Conservation (phyloP, 2,113 vertebrate genomes). For the Delphinapterus leucas region DNA sequence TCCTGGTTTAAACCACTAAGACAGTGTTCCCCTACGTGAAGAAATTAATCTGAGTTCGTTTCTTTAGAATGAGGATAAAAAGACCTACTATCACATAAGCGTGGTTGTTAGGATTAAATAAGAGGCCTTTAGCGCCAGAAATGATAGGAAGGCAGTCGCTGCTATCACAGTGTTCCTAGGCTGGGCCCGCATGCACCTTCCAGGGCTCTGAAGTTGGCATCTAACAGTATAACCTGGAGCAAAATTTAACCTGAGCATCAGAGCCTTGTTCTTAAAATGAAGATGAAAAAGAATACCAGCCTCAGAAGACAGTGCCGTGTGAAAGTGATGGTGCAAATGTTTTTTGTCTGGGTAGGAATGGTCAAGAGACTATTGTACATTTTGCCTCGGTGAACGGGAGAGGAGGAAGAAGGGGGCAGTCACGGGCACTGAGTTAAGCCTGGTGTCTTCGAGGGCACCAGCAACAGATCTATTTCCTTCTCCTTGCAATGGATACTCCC, state of each 20-base stretch:
- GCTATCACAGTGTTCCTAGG: background rate
- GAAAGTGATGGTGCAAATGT: fast-evolving
- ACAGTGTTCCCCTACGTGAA: background rate
- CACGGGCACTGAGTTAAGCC: background rate
- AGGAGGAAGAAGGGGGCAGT: background rate
- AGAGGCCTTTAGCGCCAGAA: background rate
- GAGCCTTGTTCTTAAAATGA: background rate
- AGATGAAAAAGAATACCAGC: background rate
- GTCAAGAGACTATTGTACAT: background rate
- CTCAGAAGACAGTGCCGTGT: background rate
- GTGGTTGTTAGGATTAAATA: background rate
- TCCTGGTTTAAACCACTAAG: background rate
- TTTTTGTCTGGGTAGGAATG: background rate
- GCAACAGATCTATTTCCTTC: background rate
- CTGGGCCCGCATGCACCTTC: fast-evolving
- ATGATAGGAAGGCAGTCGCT: background rate
- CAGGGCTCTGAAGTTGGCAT: background rate
- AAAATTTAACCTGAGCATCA: background rate
- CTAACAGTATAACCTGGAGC: background rate
- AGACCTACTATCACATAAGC: background rate
- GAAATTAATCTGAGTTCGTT: background rate
- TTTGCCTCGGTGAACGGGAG: too few species aligned
- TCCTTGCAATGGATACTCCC: background rate
- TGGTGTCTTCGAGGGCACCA: background rate
- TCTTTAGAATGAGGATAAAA: background rate